phyloP scores from a whole-genome alignment of 2,888 invertebrate species.

The Meganola albula region DNA sequence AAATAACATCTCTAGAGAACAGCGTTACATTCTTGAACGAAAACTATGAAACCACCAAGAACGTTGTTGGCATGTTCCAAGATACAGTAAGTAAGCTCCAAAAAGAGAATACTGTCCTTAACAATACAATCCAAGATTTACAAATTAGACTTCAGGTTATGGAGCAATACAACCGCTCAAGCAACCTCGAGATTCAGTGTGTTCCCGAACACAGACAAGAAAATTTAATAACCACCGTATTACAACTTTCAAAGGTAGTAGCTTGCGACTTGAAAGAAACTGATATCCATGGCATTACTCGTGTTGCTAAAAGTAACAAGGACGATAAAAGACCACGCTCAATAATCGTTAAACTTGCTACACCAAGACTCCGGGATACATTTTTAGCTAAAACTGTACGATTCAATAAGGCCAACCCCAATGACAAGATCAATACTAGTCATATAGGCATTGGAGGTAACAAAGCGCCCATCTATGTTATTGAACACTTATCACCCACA shows the following conservation, averaged over 20 bases:
- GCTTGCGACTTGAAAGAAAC: background rate
- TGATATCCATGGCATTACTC: background rate
- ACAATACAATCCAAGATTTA: background rate
- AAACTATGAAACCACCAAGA: background rate
- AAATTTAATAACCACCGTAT: background rate
- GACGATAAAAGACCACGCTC: background rate
- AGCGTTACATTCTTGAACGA: background rate
- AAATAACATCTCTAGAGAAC: background rate
- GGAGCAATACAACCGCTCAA: background rate
- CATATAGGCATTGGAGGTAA: constrained; percentile 6
- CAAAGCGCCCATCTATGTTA: constrained; percentile 5
- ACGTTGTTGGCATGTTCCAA: background rate
- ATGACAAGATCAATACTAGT: constrained; percentile 4
- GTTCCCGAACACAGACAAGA: background rate
- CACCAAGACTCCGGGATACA: background rate
- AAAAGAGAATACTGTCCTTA: background rate
- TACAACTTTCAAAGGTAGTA: constrained; percentile 3
- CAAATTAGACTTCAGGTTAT: background rate
- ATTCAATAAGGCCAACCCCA: background rate
- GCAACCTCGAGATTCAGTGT: constrained; percentile 4
- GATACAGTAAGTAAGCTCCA: background rate
- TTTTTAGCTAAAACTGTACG: background rate
- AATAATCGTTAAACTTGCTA: background rate
- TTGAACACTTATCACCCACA: constrained; percentile 4
- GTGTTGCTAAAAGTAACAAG: constrained; percentile 1